A percentile compares a stretch with the other conserved stretches of the same genome.
Conservation (phyloP, 1,140 invertebrate genomes). For the Manduca sexta region DNA sequence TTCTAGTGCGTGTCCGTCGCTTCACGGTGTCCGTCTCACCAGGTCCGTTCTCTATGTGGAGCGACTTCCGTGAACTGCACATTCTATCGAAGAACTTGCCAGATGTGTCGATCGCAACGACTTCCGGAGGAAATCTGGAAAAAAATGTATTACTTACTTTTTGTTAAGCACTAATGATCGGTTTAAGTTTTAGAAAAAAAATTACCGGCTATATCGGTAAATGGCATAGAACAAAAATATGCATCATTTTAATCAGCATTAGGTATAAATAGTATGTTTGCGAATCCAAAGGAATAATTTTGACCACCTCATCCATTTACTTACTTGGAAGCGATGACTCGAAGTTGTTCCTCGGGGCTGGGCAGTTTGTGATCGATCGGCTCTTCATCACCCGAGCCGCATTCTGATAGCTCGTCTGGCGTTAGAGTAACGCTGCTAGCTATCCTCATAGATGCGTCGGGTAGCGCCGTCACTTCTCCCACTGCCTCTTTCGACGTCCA, state of each 20-base stretch:
- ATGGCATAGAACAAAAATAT: too few species aligned
- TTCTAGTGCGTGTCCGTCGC: conserved; percentile 81
- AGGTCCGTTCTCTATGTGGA: conserved; percentile 75
- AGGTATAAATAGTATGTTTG: too few species aligned
- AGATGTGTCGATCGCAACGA: conserved; percentile 90
- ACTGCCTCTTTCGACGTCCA: conserved; percentile 89
- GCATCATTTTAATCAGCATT: too few species aligned
- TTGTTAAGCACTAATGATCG: too few species aligned
- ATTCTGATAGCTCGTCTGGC: conserved; percentile 72
- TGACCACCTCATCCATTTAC: too few species aligned
- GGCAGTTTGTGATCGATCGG: conserved; percentile 86
- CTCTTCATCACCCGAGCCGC: conserved; percentile 77
- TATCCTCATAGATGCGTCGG: conserved; percentile 79
- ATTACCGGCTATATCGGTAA: too few species aligned
- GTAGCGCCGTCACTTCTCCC: conserved; percentile 85
- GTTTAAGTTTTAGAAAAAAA: too few species aligned
- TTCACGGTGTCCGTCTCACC: conserved; percentile 76
- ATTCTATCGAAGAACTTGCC: conserved; percentile 90
- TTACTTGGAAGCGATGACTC: conserved; percentile 86
- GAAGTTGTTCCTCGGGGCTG: conserved; percentile 87
- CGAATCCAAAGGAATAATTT: too few species aligned
- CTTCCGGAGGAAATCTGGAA: conserved; percentile 87
- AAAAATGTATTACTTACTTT: too few species aligned
- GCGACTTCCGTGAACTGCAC: conserved; percentile 86
- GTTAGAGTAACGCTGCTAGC: conserved; percentile 61